Percentiles rank a stretch among this genome's conserved stretches.
Conservation (phyloP, 2,113 vertebrate species). For the Callorhinus ursinus region DNA sequence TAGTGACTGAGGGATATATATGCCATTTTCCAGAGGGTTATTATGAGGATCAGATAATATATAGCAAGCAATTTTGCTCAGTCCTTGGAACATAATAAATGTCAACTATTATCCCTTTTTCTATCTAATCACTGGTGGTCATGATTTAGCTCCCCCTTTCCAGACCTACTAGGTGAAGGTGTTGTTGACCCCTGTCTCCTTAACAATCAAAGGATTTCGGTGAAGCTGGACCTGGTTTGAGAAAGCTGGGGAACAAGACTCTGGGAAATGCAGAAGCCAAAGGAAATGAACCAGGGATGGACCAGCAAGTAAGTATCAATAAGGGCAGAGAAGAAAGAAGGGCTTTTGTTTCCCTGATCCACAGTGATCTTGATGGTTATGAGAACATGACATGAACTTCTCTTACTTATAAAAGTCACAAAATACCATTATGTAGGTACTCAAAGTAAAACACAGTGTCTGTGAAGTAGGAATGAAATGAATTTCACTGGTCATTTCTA, state of each 20-base stretch:
- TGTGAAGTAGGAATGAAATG: not conserved
- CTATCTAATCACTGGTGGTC: not conserved
- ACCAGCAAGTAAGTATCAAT: not conserved
- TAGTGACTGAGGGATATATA: not conserved
- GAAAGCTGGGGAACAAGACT: not conserved
- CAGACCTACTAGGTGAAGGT: not conserved
- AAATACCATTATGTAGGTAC: not conserved
- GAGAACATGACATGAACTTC: not conserved
- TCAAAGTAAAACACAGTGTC: not conserved
- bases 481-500: not conserved
- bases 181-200: not conserved
- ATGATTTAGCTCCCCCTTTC: not conserved
- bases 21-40: not conserved
- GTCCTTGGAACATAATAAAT: not conserved
- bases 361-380: not conserved
- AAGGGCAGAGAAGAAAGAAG: not conserved
- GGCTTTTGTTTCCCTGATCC: not conserved
- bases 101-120: not conserved
- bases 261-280: not conserved
- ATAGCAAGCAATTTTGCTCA: not conserved
- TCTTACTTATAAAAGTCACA: not conserved
- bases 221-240: not conserved
- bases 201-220: not conserved
- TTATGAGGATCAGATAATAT: not conserved
- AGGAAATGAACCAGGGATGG: not conserved